Percentiles rank a stretch among this genome's conserved stretches.
These are phyloP conservation scores for Xenus cinereus DNA, from an alignment of 2,113 vertebrate species.

Conservation along the genomic window DNA sequence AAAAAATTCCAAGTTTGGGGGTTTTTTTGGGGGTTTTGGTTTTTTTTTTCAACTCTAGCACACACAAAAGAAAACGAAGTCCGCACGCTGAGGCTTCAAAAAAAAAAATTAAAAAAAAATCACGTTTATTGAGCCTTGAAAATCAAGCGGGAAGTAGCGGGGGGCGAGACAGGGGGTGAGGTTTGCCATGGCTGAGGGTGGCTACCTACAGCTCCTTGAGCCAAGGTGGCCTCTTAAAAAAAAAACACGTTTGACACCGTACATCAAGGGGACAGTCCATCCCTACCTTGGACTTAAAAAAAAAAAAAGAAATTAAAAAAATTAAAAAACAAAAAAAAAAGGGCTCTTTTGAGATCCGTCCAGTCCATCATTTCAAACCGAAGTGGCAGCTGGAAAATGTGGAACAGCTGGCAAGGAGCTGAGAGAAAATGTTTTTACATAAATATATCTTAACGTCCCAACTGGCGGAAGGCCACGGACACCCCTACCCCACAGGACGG, in stretches of 20 bases:
- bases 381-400: constrained; percentile 89
- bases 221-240: neutral
- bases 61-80: neutral
- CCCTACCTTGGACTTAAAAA: constrained; percentile 26
- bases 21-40: too few species aligned
- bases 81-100: constrained; percentile 3
- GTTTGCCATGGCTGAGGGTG: neutral
- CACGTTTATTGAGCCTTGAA: constrained; percentile 15
- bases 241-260: neutral
- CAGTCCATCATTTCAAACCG: constrained; percentile 77
- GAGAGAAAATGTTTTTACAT: constrained; percentile 89
- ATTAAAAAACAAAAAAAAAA: too few species aligned
- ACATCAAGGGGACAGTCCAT: neutral
- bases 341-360: constrained; percentile 71
- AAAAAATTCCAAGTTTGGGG: constrained; percentile 26
- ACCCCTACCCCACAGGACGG: constrained; percentile 23
- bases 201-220: neutral
- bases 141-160: neutral
- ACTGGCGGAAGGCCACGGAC: constrained; percentile 74
- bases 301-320: too few species aligned
- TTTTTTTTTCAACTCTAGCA: neutral
- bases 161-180: neutral
- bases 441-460: constrained; percentile 83
- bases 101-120: neutral
- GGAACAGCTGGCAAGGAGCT: constrained; percentile 89